A percentile compares a stretch with the other conserved stretches of the same genome.
These are phyloP conservation scores for Vulpes vulpes DNA, from an alignment of 2,113 vertebrate species.

Conservation along the genomic window DNA sequence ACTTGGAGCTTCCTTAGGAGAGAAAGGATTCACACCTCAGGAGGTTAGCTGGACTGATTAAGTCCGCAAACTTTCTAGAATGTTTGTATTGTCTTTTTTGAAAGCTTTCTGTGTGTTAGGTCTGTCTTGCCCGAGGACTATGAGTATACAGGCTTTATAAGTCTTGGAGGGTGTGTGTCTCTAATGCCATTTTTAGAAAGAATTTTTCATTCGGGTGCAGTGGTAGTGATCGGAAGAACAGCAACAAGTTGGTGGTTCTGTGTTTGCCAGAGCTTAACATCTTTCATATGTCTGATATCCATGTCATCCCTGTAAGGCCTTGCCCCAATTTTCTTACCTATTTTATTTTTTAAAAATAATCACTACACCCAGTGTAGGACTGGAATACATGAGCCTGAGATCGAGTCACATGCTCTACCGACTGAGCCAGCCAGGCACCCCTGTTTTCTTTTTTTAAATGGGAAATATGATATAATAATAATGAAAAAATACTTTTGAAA, in stretches of 20 bases:
- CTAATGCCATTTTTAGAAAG: neutral
- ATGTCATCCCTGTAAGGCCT: neutral
- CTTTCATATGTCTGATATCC: neutral
- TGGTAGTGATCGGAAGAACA: neutral
- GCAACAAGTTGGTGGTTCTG: fast-evolving
- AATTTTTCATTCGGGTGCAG: neutral
- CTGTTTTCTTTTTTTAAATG: neutral
- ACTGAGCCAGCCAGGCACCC: neutral
- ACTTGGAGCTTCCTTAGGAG: neutral
- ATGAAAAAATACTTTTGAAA: neutral
- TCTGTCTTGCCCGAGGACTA: neutral
- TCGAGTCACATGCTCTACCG: neutral
- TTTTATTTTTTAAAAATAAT: neutral
- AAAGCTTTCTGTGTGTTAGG: neutral
- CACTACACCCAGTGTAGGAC: neutral
- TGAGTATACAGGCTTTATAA: neutral
- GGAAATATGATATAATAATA: neutral
- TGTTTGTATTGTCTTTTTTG: neutral
- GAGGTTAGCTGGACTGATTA: neutral
- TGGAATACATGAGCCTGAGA: neutral
- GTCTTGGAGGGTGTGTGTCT: neutral
- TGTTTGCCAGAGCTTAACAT: neutral
- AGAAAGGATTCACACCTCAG: neutral
- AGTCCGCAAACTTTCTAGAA: neutral
- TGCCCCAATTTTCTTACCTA: neutral